phyloP scores from a whole-genome alignment of 1,140 invertebrate species.

The Melipona quadrifasciata region DNA sequence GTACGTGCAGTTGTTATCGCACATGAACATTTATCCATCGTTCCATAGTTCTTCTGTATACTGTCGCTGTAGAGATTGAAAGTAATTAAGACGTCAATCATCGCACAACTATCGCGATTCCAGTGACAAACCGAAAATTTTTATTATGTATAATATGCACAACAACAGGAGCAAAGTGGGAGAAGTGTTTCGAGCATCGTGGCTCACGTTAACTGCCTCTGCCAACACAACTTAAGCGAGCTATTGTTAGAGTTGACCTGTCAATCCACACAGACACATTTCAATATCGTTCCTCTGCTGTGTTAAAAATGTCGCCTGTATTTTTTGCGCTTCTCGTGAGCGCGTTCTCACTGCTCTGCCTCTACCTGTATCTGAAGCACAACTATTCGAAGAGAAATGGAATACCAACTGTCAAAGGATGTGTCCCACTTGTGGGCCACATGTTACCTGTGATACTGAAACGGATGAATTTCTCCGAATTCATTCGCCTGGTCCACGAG shows the following conservation, averaged over 20 bases:
- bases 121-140: too few species aligned
- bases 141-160: neutral
- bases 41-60: too few species aligned
- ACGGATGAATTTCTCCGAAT: conserved; percentile 26
- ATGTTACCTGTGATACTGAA: conserved; percentile 41
- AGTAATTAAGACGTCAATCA: too few species aligned
- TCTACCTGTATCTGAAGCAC: conserved; percentile 67
- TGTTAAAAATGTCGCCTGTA: neutral
- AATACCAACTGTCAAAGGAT: conserved; percentile 72
- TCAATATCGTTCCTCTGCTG: too few species aligned
- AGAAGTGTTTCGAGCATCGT: neutral
- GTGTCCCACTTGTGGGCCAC: conserved; percentile 68
- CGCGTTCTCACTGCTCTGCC: neutral
- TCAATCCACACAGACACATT: rapidly evolving
- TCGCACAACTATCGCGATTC: too few species aligned
- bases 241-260: neutral
- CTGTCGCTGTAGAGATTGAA: too few species aligned
- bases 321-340: neutral
- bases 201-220: too few species aligned
- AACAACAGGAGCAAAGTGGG: neutral
- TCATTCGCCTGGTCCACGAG: conserved; percentile 55
- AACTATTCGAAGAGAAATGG: conserved; percentile 79
- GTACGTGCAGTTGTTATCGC: too few species aligned
- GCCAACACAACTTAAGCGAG: too few species aligned
- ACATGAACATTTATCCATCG: too few species aligned